Evolutionary conservation across 2,888 invertebrate species (phyloP), one percentile per base, ranked within the genome.

Genomic region (Alentia gelatinosa): DNA sequence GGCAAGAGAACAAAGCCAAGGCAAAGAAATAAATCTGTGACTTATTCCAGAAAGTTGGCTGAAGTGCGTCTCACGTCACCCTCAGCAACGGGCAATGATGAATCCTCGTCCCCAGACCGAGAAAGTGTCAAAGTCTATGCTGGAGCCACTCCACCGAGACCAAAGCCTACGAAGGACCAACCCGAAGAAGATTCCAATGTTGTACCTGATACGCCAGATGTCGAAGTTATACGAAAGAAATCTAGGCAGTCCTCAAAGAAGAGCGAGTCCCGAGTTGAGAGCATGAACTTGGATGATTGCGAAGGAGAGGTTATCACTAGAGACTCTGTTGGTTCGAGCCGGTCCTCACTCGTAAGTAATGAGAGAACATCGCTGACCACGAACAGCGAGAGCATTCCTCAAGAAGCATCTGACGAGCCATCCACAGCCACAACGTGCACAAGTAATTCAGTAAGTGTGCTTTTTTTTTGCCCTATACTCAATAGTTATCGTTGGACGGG

Each of bases 1-100:
- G 91, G 92, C 15, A 92, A 91, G 90, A 63, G 91, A 23, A 91
- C 91, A 0, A 92, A 92, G 90, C 91, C 91, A 1, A 74, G 91
- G 5, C 89, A 91, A 1, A 92, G 90, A 30, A 75, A 56, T 35
- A 93, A 91, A 33, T 91, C 86, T 1, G 86, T 86, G 7, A 37
- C 79, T 9, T 79, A 79, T n/a, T 1, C 37, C 35, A 79, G 79
- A 37, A 79, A 79, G 4, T 37, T 79, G 26, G 39, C 35, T 39
- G 37, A 79, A n/a, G 79, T 79, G 4, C 79, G 39, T n/a, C 23
- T 79, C n/a, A 19, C 37, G 39, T 15, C 79, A 1, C 79, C 79
- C 37, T 79, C 79, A 79, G 35, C 79, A 9, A 37, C 79, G 3
- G 23, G 37, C 35, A 30, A 30, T 15, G 30, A 30, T 15, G 39